These are phyloP conservation scores for Teinopalpus imperialis DNA, from an alignment of 2,888 invertebrate genomes.

Conservation along the genomic window DNA sequence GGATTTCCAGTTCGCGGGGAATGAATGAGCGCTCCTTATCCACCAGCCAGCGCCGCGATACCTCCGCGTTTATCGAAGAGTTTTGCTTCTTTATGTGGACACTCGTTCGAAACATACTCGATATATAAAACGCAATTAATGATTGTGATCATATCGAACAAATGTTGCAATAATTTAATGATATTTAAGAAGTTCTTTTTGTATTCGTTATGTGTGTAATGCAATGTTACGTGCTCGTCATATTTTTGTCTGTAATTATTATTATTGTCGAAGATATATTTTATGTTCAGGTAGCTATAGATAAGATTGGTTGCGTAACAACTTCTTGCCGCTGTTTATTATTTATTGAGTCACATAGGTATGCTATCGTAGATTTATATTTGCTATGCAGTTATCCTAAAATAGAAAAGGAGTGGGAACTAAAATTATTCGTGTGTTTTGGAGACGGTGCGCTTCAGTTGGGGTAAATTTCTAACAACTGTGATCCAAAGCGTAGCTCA, in stretches of 20 bases:
- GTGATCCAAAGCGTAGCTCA: too few species aligned
- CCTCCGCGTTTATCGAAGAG: not conserved
- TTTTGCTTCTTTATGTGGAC: slow-evolving; percentile 1
- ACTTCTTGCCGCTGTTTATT: too few species aligned
- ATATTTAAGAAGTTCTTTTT: not conserved
- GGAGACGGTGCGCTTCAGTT: too few species aligned
- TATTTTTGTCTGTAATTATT: not conserved
- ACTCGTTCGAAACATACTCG: slow-evolving; percentile 1
- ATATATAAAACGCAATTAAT: slow-evolving; percentile 8
- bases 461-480: too few species aligned
- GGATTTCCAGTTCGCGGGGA: slow-evolving; percentile 59
- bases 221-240: not conserved
- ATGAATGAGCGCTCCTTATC: slow-evolving; percentile 31
- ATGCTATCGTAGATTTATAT: too few species aligned
- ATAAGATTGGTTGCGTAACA: too few species aligned
- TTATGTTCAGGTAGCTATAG: too few species aligned
- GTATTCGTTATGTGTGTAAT: not conserved
- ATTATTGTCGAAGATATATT: too few species aligned
- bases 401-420: too few species aligned
- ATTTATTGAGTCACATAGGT: too few species aligned
- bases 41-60: slow-evolving; percentile 7
- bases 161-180: slow-evolving; percentile 13
- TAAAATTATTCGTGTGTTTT: too few species aligned
- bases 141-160: slow-evolving; percentile 1
- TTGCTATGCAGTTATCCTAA: too few species aligned